A percentile compares a stretch with the other conserved stretches of the same genome.
Conservation (phyloP, 1,140 invertebrate species). For the Trypoxylus dichotomus region DNA sequence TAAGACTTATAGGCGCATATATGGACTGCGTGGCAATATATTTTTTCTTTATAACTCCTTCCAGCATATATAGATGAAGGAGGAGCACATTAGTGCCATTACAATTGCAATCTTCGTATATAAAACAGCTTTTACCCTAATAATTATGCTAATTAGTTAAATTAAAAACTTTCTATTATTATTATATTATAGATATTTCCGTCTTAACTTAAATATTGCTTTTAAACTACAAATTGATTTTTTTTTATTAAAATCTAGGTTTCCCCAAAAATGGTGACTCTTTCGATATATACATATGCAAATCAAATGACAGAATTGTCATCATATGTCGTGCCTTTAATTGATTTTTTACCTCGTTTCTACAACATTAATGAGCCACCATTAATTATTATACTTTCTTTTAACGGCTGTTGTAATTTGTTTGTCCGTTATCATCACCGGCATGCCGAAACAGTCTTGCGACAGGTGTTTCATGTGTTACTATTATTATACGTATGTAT, state of each 20-base stretch:
- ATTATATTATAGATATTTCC: neutral
- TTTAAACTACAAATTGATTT: neutral
- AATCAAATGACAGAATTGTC: neutral
- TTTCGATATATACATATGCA: neutral
- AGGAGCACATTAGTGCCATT: neutral
- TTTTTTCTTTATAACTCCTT: neutral
- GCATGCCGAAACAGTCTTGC: neutral
- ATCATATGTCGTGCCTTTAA: neutral
- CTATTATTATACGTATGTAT: neutral
- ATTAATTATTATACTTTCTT: slow-evolving; percentile 16
- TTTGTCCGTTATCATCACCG: neutral
- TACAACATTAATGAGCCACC: neutral
- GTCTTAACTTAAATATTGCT: neutral
- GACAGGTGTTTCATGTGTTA: neutral
- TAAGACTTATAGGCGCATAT: neutral
- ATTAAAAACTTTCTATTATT: neutral
- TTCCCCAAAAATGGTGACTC: neutral
- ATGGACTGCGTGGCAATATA: neutral
- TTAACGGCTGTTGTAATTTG: slow-evolving; percentile 5
- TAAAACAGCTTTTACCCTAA: neutral
- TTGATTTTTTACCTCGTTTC: neutral
- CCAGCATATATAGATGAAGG: neutral
- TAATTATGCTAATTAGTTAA: neutral
- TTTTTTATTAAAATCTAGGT: neutral
- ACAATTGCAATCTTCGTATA: neutral